phyloP scores from a whole-genome alignment of 2,113 vertebrate genomes.

The Mastomys coucha region DNA sequence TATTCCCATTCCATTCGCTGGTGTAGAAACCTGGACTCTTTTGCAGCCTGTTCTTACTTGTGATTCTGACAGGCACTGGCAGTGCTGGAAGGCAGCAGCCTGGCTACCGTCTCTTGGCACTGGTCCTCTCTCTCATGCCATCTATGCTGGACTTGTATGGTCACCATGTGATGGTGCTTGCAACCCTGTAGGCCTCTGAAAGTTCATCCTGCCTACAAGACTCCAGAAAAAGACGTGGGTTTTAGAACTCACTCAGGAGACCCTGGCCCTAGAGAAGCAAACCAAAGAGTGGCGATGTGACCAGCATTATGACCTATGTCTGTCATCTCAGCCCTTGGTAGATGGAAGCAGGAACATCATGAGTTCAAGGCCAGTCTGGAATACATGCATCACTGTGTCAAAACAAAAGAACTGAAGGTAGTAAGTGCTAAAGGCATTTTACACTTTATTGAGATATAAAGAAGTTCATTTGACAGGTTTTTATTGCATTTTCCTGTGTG shows the following conservation, averaged over 20 bases:
- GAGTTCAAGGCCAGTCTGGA: background rate
- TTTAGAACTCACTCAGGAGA: background rate
- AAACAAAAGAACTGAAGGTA: background rate
- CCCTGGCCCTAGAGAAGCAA: background rate
- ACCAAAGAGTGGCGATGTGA: background rate
- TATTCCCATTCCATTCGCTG: background rate
- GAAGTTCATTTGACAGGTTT: background rate
- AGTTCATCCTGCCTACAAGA: background rate
- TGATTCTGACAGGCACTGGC: fast-evolving
- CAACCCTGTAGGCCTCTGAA: background rate
- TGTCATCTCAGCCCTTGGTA: background rate
- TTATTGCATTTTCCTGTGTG: background rate
- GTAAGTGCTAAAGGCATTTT: background rate
- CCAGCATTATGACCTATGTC: background rate
- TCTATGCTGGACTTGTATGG: background rate
- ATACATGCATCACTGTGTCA: background rate
- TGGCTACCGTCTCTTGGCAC: background rate
- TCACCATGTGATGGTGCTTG: background rate
- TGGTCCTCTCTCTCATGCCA: background rate
- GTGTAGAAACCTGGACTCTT: background rate
- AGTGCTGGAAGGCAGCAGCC: fast-evolving
- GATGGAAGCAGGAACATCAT: background rate
- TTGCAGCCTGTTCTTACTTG: background rate
- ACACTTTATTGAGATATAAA: background rate
- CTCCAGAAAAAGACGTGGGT: background rate